Evolutionary conservation across 2,888 invertebrate genomes (phyloP), one percentile per base, ranked within the genome.

Genomic region (Liopterus haemorrhoidalis): DNA sequence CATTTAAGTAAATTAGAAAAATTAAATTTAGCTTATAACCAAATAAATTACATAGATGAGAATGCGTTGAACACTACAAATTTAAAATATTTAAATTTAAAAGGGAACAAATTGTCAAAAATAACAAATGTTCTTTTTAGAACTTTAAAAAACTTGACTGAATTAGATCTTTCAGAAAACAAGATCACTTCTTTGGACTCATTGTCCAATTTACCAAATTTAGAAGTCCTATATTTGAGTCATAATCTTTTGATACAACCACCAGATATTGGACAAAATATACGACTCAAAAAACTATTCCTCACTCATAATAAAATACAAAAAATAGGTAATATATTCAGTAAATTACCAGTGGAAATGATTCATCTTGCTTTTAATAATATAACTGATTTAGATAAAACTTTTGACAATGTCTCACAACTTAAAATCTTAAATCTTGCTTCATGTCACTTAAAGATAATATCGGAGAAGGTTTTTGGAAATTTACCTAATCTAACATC

Each of bases 251-350:
- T 20, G 14, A 4, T 27, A 8, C n/a, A 51, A 14, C 47, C 51
- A 12, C 9, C 39, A 11, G 27, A 41, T 6, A 40, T 42, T 20
- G 36, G 12, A 19, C 47, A 42, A 2, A 40, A 49, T 24, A 21
- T 15, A 20, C 9, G 36, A n/a, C 32, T 54, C 8, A 44, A 41
- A 28, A 32, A 15, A 5, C 19, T 54, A 6, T 28, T 33, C 25
- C 24, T 54, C 9, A 21, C 32, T 9, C 41, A 49, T 11, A 54
- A 52, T 35, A 49, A 36, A 12, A 47, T 54, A 8, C 39, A 32
- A 28, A 24, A 33, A 6, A 21, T 54, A 12, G 11, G 30, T 2
- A 22, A 43, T 16, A 25, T 41, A 8, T 49, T 54, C 27, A 12
- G 15, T 24, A 37, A 48, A 24, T 40, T 53, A 21, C 25, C 11